These are phyloP conservation scores for Anorthoa munda DNA, from an alignment of 2,888 invertebrate species.

Conservation along the genomic window DNA sequence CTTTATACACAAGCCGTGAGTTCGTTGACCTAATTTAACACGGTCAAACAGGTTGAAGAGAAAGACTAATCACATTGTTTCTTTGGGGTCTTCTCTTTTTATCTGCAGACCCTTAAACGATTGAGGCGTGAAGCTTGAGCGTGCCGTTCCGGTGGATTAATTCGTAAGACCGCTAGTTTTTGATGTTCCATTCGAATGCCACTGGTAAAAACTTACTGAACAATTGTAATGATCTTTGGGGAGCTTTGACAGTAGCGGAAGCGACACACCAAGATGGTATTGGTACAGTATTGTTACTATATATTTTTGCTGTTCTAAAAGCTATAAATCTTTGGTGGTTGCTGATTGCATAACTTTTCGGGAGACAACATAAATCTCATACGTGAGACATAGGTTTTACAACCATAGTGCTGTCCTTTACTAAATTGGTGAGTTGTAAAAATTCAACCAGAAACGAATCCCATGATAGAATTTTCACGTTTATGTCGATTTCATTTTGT, in stretches of 20 bases:
- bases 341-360: not conserved
- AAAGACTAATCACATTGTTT: conserved; percentile 68
- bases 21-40: conserved; percentile 66
- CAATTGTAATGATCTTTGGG: conserved; percentile 71
- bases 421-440: not conserved
- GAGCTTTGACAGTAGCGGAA: conserved; percentile 54
- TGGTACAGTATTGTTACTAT: not conserved
- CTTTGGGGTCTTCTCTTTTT: conserved; percentile 59
- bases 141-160: conserved; percentile 79
- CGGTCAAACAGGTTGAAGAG: conserved; percentile 60
- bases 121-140: conserved; percentile 71
- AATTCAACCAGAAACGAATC: not conserved
- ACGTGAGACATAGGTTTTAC: too few relatives aligned
- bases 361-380: not conserved
- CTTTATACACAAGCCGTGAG: conserved; percentile 50
- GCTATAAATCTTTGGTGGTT: not conserved
- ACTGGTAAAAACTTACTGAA: conserved; percentile 74
- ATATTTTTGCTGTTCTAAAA: not conserved
- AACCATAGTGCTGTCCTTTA: too few relatives aligned
- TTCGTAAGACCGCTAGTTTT: conserved; percentile 72
- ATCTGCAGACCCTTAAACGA: conserved; percentile 69
- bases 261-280: not conserved
- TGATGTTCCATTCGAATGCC: conserved; percentile 66
- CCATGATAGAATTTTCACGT: not conserved
- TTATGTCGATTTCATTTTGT: not conserved